Base-by-base conservation (phyloP, 1,140 invertebrate genomes). In the Drosophila azteca region DNA sequence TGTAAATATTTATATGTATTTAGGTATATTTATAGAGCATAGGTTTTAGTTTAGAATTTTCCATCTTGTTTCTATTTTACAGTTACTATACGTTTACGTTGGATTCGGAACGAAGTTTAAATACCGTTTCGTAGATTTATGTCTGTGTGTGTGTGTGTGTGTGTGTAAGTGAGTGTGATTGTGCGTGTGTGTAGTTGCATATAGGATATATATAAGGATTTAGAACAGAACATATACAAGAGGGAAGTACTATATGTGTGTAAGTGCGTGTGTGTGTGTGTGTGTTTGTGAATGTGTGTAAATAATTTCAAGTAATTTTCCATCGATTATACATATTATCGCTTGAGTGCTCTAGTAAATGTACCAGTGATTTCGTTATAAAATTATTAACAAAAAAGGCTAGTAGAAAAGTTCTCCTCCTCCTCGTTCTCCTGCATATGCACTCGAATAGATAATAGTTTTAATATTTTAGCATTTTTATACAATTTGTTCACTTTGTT, bases 151-250 rank as follows among this genome's bases (percentile, higher is more conserved):
- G 54, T 60, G n/a, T n/a, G n/a, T n/a, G n/a, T n/a, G 41, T 29
- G 59, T 72, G n/a, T 22, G 15, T 24, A 5, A 3, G 41, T 63
- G 50, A 31, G 11, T 67, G 64, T 22, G 29, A 9, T 20, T 20
- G 17, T 20, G 17, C 1, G 63, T 58, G 43, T 57, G 61, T 72
- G 59, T 50, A 17, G 17, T 54, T 60, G 51, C 26, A 57, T 55
- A 57, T 26, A 31, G 46, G 26, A 44, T 20, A 9, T 59, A 59
- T 48, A 66, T 59, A 35, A 48, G 63, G 54, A 49, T 67, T 82
- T 81, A 67, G 79, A 82, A 82, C 73, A 82, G 79, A 77, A 82
- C 73, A 82, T 82, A 69, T 82, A 81, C 79, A 80, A 80, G 55
- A 77, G 66, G 68, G 7, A 31, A 62, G 63, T 59, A 79, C 67